phyloP scores from a whole-genome alignment of 2,113 vertebrate species.

The Poicephalus gulielmi region DNA sequence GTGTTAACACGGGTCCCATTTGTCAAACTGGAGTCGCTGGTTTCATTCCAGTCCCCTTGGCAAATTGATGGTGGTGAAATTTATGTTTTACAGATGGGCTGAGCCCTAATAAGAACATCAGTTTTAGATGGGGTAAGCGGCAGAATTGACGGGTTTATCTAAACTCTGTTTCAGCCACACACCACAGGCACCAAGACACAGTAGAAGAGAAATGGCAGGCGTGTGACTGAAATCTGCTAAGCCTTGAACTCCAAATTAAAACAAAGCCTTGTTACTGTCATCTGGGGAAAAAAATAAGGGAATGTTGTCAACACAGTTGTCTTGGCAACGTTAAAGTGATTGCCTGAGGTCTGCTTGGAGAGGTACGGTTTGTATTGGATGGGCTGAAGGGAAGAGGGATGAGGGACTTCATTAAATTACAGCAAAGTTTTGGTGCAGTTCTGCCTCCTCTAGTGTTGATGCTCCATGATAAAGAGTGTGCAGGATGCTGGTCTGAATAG shows the following conservation, averaged over 20 bases:
- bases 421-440: not conserved
- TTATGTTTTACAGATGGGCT: slow-evolving; percentile 38
- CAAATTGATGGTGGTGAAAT: not conserved
- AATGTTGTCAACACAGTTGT: slow-evolving; percentile 38
- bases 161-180: not conserved
- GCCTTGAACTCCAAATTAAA: slow-evolving; percentile 32
- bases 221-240: not conserved
- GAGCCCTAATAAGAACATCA: slow-evolving; percentile 39
- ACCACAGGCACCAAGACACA: not conserved
- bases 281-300: not conserved
- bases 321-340: slow-evolving; percentile 21
- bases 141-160: slow-evolving; percentile 18
- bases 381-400: not conserved
- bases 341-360: not conserved
- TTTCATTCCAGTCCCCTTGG: not conserved
- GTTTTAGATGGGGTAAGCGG: not conserved
- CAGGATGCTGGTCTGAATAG: not conserved
- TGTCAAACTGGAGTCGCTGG: not conserved
- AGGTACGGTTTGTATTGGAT: rapidly evolving
- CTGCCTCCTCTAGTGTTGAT: not conserved
- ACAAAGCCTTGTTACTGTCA: not conserved
- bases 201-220: not conserved
- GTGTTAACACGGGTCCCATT: not conserved
- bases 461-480: rapidly evolving
- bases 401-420: not conserved